Percentiles rank a stretch among this genome's conserved stretches.
Evolutionary conservation across 1,140 invertebrate genomes (phyloP).

Genomic region (Brachionus paranguensis): DNA sequence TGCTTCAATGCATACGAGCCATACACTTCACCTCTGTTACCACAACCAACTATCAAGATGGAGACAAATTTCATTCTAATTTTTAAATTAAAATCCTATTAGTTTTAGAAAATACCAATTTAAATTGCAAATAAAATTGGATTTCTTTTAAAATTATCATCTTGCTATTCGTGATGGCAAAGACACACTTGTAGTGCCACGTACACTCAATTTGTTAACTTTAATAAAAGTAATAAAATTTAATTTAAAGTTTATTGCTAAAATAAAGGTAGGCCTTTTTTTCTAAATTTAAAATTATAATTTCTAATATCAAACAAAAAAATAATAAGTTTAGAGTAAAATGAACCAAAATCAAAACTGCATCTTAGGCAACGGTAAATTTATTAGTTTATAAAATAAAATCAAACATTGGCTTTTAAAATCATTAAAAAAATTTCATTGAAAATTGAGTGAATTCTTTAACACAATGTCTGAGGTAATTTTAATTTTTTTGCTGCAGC

Average conservation of each 20-base stretch:
- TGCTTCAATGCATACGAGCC: conserved; percentile 44
- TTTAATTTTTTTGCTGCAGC: background rate
- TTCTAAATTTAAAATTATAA: background rate
- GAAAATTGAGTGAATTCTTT: background rate
- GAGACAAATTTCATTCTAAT: conserved; percentile 41
- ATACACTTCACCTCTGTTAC: conserved; percentile 53
- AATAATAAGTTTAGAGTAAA: background rate
- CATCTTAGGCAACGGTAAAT: background rate
- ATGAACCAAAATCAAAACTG: background rate
- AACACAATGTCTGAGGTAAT: background rate
- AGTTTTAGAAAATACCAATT: background rate
- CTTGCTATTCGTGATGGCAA: background rate
- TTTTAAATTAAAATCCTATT: background rate
- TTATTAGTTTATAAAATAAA: background rate
- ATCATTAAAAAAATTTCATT: background rate
- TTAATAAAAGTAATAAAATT: background rate
- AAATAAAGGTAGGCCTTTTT: background rate
- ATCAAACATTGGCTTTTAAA: background rate
- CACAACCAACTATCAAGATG: conserved; percentile 48
- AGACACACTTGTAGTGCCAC: background rate
- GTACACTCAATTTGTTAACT: background rate
- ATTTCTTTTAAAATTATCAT: background rate
- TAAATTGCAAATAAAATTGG: background rate
- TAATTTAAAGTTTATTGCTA: background rate
- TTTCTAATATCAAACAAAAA: background rate